These are phyloP conservation scores for Drosophila ironensis DNA, from an alignment of 1,140 invertebrate species.

Conservation along the genomic window DNA sequence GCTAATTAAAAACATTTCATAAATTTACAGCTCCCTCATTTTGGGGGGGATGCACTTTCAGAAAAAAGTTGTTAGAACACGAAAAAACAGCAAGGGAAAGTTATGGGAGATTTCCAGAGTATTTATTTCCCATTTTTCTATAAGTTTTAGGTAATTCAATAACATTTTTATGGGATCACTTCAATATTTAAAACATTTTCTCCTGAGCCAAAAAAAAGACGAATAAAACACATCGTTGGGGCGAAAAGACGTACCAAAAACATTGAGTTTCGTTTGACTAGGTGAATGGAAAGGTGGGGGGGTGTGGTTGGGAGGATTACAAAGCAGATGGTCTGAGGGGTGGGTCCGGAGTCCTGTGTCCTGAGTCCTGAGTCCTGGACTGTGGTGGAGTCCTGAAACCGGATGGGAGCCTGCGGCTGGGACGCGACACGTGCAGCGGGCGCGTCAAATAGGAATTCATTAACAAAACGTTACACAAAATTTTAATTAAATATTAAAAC, in stretches of 20 bases:
- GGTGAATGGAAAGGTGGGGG: slow-evolving; percentile 2
- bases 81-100: no score
- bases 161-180: no score
- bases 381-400: slow-evolving; percentile 16
- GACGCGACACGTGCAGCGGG: slow-evolving; percentile 67
- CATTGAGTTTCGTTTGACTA: slow-evolving; percentile 7
- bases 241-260: neutral
- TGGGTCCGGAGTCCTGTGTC: neutral
- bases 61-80: no score
- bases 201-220: neutral
- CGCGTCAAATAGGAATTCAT: slow-evolving; percentile 79
- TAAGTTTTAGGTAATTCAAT: no score
- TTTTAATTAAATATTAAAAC: slow-evolving; percentile 80
- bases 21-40: slow-evolving; percentile 34
- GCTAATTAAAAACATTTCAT: slow-evolving; percentile 78
- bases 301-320: no score
- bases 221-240: neutral
- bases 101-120: no score
- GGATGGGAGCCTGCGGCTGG: slow-evolving; percentile 58
- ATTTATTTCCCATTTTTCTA: no score
- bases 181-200: no score
- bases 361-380: no score
- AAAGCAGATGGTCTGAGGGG: neutral
- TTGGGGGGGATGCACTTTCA: neutral
- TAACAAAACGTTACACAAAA: slow-evolving; percentile 80